Base-by-base conservation (phyloP, 2,888 invertebrate genomes). In the Tricholauxania praeusta region DNA sequence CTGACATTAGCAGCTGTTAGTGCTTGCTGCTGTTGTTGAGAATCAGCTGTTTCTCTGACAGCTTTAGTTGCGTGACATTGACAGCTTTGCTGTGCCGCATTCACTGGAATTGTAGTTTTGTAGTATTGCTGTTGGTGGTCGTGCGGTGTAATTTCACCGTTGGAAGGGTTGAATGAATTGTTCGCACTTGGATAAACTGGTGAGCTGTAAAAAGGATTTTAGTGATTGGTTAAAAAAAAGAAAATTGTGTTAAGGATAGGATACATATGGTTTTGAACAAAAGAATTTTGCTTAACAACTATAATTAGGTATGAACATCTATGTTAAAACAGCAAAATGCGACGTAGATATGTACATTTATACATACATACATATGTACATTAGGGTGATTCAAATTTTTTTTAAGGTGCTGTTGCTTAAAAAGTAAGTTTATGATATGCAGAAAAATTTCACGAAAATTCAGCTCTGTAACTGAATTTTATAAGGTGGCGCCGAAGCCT, bases 101-200 rank as follows among this genome's bases (percentile, higher is more conserved):
- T 84, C 67, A 85, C 83, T 78, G 85, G 85, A 79, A 85, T 86
- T 63, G 85, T 86, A 75, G 85, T 85, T 79, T 85, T 86, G 74
- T 82, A 83, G 70, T 79, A 72, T 76, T 76, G 75, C 71, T 78
- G 79, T 73, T 80, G 82, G 69, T 80, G 78, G n/a, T 78, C 72
- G 73, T 78, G 78, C 71, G 85, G 84, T 74, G 84, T 81, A 80
- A 79, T 79, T 79, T 83, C 83, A 73, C 82, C 81, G 78, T 85
- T 81, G 80, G 85, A 81, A 78, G 84, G 81, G 78, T 77, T 81
- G 69, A 79, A 77, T 47, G 86, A 84, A 77, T 81, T 84, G 78
- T 79, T 81, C 32, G 82, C 81, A 28, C 84, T 82, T 73, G 85
- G 85, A 78, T 83, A 86, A 59, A 83, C 79, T 67, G 83, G 84